phyloP scores from a whole-genome alignment of 1,140 invertebrate species.

The Diuraphis noxia region DNA sequence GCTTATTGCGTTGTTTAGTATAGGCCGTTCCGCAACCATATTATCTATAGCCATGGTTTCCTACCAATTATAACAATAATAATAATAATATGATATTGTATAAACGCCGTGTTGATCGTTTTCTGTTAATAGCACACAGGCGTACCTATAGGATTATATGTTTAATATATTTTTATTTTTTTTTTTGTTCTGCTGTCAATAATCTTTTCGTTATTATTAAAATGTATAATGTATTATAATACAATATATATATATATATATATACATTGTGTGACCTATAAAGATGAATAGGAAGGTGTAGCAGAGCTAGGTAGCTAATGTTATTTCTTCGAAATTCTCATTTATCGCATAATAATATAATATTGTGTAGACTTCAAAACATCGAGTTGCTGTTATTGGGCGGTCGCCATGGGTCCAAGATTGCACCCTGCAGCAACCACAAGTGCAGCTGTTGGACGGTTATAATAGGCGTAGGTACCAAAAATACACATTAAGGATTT shows the following conservation, averaged over 20 bases:
- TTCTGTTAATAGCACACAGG: neutral
- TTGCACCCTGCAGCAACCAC: neutral
- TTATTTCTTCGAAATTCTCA: neutral
- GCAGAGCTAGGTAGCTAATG: neutral
- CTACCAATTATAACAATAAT: no score
- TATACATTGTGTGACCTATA: neutral
- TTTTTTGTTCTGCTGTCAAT: slow-evolving; percentile 1
- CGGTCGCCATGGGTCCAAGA: neutral
- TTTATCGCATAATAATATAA: neutral
- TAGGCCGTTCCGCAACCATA: no score
- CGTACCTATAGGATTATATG: neutral
- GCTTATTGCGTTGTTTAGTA: no score
- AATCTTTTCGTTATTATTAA: neutral
- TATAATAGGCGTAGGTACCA: neutral
- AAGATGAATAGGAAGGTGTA: neutral
- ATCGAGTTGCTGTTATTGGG: neutral
- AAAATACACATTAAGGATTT: neutral
- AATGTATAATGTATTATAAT: neutral
- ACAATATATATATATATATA: no score
- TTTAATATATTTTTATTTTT: no score
- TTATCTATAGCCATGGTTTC: no score
- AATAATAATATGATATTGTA: neutral
- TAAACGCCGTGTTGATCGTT: neutral
- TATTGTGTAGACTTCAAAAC: neutral
- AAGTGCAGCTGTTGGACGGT: neutral